These are phyloP conservation scores for Papio anubis DNA, from an alignment of 2,113 vertebrate genomes.

Conservation along the genomic window DNA sequence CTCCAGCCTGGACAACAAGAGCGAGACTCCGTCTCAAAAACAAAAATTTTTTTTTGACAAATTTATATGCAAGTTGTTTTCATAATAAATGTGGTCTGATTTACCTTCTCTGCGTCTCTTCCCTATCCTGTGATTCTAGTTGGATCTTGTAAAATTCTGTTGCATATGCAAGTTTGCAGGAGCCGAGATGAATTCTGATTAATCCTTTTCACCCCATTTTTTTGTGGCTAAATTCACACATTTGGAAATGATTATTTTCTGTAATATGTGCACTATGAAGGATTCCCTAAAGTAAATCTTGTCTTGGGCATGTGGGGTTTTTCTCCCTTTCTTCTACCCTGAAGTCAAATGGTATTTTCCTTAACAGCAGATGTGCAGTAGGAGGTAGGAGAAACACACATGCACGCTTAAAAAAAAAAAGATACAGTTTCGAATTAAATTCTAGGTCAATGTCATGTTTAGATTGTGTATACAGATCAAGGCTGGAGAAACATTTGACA, in stretches of 20 bases:
- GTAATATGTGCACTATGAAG: neutral
- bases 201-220: neutral
- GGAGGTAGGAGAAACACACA: neutral
- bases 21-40: too few species aligned
- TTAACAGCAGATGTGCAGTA: neutral
- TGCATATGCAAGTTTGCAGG: neutral
- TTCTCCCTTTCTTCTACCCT: neutral
- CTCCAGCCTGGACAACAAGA: too few species aligned
- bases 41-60: neutral
- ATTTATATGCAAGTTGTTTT: neutral
- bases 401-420: neutral
- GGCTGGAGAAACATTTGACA: neutral
- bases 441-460: neutral
- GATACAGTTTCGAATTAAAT: neutral
- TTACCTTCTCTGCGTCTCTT: neutral
- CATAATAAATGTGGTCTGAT: neutral
- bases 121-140: neutral
- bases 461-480: neutral
- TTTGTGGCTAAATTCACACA: neutral
- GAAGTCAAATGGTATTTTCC: neutral
- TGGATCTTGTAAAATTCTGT: slow-evolving; percentile 6
- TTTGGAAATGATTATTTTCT: slow-evolving; percentile 8
- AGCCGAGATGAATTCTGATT: neutral
- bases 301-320: neutral
- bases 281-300: slow-evolving; percentile 42